These are phyloP conservation scores for Lacerta bilineata DNA, from an alignment of 2,797 vertebrate species.

Conservation along the genomic window DNA sequence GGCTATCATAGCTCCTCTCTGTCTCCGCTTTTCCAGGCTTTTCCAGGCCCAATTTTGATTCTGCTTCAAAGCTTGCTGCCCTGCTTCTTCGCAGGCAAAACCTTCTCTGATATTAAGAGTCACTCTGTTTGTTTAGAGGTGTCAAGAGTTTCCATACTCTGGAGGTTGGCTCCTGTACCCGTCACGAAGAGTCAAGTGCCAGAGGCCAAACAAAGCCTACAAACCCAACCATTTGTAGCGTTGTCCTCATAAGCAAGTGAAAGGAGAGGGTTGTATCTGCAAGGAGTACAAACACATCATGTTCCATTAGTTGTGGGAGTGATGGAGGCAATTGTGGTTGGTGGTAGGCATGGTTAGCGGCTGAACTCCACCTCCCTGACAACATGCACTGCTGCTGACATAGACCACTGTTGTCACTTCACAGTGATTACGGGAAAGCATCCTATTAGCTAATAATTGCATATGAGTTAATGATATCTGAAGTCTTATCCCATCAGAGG, in stretches of 20 bases:
- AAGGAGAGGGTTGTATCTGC: background rate
- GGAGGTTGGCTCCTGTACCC: background rate
- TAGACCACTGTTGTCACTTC: conserved; percentile 42
- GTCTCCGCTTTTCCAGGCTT: background rate
- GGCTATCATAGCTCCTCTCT: background rate
- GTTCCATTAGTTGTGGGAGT: conserved; percentile 4
- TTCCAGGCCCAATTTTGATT: background rate
- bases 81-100: background rate
- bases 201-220: conserved; percentile 13
- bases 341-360: conserved; percentile 26
- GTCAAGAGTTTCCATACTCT: background rate
- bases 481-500: conserved; percentile 42
- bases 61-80: background rate
- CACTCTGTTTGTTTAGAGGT: conserved; percentile 5
- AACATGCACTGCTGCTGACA: conserved; percentile 43
- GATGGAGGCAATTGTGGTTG: conserved; percentile 32
- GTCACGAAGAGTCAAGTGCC: conserved; percentile 4
- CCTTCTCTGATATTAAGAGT: background rate
- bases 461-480: conserved; percentile 42
- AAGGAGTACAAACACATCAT: conserved; percentile 23
- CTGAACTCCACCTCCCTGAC: conserved; percentile 48
- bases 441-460: conserved; percentile 57
- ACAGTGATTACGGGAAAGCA: conserved; percentile 37
- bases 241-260: background rate
- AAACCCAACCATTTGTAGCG: background rate